These are phyloP conservation scores for Scolopax bukidnonensis DNA, from an alignment of 2,797 vertebrate genomes.

Conservation along the genomic window DNA sequence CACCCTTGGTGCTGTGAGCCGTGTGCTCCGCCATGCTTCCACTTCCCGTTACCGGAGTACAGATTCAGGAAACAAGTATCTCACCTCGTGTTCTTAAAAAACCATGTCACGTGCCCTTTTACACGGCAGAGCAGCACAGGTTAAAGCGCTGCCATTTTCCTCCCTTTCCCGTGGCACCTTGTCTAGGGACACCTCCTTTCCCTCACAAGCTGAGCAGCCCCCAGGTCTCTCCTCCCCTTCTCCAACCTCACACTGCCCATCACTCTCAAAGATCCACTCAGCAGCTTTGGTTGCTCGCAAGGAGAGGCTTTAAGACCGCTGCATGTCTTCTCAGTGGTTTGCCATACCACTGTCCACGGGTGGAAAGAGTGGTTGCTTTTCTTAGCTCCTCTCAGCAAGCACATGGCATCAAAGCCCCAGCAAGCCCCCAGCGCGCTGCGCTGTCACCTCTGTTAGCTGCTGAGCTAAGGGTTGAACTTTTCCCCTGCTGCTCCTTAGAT, in stretches of 20 bases:
- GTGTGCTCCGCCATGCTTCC: background rate
- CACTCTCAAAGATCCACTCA: accelerated
- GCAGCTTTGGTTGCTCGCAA: background rate
- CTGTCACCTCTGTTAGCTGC: background rate
- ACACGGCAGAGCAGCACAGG: background rate
- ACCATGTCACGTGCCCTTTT: background rate
- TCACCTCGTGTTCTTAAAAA: background rate
- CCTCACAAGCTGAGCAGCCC: background rate
- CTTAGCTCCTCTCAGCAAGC: background rate
- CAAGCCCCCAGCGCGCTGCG: background rate
- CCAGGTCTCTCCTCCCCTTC: background rate
- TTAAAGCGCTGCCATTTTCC: background rate
- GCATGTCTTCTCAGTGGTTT: background rate
- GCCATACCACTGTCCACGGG: background rate
- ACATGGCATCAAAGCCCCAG: background rate
- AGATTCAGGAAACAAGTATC: background rate
- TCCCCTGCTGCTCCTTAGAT: background rate
- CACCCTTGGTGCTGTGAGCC: background rate
- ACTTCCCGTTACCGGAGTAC: background rate
- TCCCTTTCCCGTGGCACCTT: background rate
- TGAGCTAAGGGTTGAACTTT: background rate
- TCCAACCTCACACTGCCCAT: background rate
- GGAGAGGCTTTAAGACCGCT: accelerated
- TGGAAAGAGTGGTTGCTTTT: background rate
- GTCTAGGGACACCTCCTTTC: background rate